Evolutionary conservation across 2,797 vertebrate genomes (phyloP), one percentile per base, ranked within the genome.

Genomic region (Loris lydekkerianus): DNA sequence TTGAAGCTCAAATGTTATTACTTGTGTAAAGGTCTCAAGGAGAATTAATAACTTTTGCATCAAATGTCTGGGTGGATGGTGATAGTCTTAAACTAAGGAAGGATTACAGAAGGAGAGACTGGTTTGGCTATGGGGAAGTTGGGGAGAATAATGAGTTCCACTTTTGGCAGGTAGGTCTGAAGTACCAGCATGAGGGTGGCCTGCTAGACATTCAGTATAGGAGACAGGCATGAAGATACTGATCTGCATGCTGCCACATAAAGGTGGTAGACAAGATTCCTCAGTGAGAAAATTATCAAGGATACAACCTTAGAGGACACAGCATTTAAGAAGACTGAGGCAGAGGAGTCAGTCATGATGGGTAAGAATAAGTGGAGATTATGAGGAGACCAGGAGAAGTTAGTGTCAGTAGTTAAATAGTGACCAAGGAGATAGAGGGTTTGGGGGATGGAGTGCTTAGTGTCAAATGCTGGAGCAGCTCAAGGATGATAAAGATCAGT

Each of bases 1-100:
- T 27, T 94, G 34, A 65, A 83, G 11, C 29, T 92, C 77, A 96
- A 93, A 93, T 91, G 63, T 90, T 89, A 70, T 72, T 92, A 80
- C 25, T 88, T 92, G 10, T 77, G 0, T 82, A 17, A 96, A 87
- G 56, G 7, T 83, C 70, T 96, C 60, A 82, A 56, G 84, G 20
- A 90, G 72, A 91, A 34, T 69, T 83, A 78, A 20, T 93, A 60
- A 63, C 56, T 29, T 76, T 3, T 82, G 27, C 17, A 18, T 87
- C 85, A 63, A 88, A 94, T 69, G 25, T 34, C 14, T 60, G 7
- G 4, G 20, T 94, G 0, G n/a, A 49, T 56, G 15, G 31, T 69
- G 46, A 58, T n/a, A 40, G 25, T 27, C 67, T 91, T 76, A 93
- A 95, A 10, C 1, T 27, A 87, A 69, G 56, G 31, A 78, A 43